Evolutionary conservation across 2,113 vertebrate species (phyloP).

Genomic region (Uropsilus gracilis): DNA sequence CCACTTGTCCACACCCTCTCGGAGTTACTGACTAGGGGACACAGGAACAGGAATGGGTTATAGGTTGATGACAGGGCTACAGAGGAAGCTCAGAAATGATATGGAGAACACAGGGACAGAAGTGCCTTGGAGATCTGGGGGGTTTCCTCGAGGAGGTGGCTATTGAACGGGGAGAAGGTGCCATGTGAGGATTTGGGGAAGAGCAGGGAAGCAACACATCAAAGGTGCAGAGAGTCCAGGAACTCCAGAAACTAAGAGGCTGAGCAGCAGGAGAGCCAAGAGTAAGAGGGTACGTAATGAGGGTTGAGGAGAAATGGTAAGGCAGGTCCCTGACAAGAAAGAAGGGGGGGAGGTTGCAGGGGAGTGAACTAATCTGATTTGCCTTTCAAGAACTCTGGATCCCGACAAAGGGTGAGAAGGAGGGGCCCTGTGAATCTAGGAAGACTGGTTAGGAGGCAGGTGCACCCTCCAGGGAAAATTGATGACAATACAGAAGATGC

Average conservation of each 20-base stretch:
- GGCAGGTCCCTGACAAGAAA: not conserved
- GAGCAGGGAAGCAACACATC: not conserved
- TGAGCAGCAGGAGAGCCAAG: not conserved
- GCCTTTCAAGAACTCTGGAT: not conserved
- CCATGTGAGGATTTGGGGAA: rapidly evolving
- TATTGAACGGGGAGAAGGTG: not conserved
- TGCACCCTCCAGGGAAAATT: not conserved
- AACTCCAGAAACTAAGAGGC: not conserved
- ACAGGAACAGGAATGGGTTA: not conserved
- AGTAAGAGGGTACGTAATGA: too few relatives aligned
- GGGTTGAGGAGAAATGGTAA: too few relatives aligned
- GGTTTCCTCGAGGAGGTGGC: not conserved
- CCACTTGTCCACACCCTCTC: not conserved
- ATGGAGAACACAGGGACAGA: not conserved
- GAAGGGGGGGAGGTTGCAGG: rapidly evolving
- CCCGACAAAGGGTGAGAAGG: not conserved
- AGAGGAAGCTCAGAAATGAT: not conserved
- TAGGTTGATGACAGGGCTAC: not conserved
- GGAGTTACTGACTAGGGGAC: not conserved
- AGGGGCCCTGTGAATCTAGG: rapidly evolving
- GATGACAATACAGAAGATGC: not conserved
- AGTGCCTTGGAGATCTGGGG: not conserved
- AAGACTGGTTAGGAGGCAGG: not conserved
- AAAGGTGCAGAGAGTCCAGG: not conserved
- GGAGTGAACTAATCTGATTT: not conserved